These are phyloP conservation scores for Orthonyx spaldingii DNA, from an alignment of 2,113 vertebrate genomes.

Conservation along the genomic window DNA sequence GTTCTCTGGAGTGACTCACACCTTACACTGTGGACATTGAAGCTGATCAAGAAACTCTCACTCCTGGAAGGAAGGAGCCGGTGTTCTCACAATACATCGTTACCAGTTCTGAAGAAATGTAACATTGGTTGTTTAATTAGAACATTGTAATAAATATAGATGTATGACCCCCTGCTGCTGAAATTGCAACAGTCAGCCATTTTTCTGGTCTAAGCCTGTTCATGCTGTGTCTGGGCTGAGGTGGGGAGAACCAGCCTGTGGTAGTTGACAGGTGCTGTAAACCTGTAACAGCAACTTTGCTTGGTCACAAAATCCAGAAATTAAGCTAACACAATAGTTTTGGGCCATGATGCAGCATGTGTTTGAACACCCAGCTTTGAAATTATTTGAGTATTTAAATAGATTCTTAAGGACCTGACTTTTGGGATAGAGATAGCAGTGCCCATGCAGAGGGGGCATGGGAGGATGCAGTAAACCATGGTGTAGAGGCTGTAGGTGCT, in stretches of 20 bases:
- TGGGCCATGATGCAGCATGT: not conserved
- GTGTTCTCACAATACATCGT: not conserved
- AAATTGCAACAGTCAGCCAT: not conserved
- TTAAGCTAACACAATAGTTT: not conserved
- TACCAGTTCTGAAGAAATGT: not conserved
- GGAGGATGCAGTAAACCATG: accelerated
- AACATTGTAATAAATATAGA: not conserved
- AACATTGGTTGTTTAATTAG: not conserved
- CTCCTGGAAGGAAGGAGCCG: not conserved
- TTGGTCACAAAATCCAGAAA: not conserved
- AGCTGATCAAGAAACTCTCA: not conserved
- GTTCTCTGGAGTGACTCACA: not conserved
- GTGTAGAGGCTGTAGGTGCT: not conserved
- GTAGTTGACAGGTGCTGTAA: not conserved
- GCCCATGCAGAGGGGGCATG: not conserved
- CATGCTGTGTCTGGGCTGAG: not conserved
- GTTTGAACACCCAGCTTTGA: not conserved
- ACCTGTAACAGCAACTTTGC: not conserved
- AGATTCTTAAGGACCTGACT: not conserved
- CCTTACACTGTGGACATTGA: not conserved
- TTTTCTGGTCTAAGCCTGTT: not conserved
- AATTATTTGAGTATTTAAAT: not conserved
- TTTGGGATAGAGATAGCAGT: not conserved
- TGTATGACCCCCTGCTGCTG: not conserved
- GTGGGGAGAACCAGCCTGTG: not conserved